Base-by-base conservation (phyloP, 2,888 invertebrate species). In the Cepaea hortensis region DNA sequence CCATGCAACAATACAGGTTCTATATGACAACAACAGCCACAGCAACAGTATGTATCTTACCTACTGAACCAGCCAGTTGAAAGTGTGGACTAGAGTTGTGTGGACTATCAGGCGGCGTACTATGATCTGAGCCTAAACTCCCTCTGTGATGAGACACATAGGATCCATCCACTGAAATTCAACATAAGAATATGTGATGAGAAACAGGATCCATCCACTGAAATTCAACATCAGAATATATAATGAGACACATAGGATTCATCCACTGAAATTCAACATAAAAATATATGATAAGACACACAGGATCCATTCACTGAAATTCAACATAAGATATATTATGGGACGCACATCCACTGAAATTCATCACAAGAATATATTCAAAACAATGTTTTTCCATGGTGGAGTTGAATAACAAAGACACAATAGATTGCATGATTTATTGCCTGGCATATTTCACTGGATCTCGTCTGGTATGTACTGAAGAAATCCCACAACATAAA, bases 101-200 rank as follows among this genome's bases (percentile, higher is more conserved):
- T 18, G 93, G 94, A 89, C 94, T 94, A 81, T 93, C 93, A 5
- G 94, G 93, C 18, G 94, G 94, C 90, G 93, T 94, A 87, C 92
- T 92, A 80, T 90, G 90, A 85, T 92, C 92, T 15, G 93, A 93
- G 18, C 91, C 91, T 65, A 92, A 79, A 88, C 91, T 91, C 85
- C 91, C 91, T 81, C 90, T 89, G 72, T 90, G 91, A 76, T 90
- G 88, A n/a, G 85, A 79, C 23, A 85, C n/a, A 46, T 87, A 88
- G 18, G 88, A 79, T 35, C 89, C 89, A 61, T 90, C 91, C 88
- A 83, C 89, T 88, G 85, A 70, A 85, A 70, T 68, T 15, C 48
- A 77, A 50, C 13, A 55, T 9, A 55, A 11, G 11, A 6, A 55
- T 55, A 55, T 55, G 55, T 55, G 55, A 55, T 55, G 55, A 11